These are phyloP conservation scores for Martes martes DNA, from an alignment of 2,113 vertebrate genomes.

Conservation along the genomic window DNA sequence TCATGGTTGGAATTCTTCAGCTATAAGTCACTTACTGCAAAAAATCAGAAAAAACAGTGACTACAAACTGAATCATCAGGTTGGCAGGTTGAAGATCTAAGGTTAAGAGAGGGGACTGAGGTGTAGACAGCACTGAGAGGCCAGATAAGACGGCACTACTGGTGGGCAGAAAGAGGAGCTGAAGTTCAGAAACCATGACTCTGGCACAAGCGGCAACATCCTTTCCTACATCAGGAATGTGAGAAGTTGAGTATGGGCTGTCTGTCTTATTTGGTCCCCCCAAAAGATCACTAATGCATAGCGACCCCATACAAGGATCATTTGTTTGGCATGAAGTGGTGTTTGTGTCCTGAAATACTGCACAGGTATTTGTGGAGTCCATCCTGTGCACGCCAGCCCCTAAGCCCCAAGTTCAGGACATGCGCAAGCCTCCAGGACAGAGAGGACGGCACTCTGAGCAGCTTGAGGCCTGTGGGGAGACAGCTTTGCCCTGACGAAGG, in stretches of 20 bases:
- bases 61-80: background rate
- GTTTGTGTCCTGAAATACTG: background rate
- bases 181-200: background rate
- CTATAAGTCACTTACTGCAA: background rate
- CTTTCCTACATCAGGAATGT: background rate
- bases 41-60: background rate
- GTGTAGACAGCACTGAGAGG: background rate
- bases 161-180: background rate
- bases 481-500: background rate
- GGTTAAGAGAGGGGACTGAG: no score
- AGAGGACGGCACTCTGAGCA: background rate
- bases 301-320: background rate
- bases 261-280: background rate
- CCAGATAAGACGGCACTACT: background rate
- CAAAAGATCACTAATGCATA: background rate
- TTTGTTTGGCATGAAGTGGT: background rate
- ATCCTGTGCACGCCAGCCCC: no score
- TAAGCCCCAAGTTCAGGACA: background rate
- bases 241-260: no score
- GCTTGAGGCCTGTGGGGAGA: background rate
- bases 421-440: rapidly evolving
- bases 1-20: background rate
- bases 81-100: background rate
- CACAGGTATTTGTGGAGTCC: background rate
- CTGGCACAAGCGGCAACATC: background rate